These are phyloP conservation scores for Pangasius macronema DNA, from an alignment of 2,797 vertebrate genomes.

Conservation along the genomic window DNA sequence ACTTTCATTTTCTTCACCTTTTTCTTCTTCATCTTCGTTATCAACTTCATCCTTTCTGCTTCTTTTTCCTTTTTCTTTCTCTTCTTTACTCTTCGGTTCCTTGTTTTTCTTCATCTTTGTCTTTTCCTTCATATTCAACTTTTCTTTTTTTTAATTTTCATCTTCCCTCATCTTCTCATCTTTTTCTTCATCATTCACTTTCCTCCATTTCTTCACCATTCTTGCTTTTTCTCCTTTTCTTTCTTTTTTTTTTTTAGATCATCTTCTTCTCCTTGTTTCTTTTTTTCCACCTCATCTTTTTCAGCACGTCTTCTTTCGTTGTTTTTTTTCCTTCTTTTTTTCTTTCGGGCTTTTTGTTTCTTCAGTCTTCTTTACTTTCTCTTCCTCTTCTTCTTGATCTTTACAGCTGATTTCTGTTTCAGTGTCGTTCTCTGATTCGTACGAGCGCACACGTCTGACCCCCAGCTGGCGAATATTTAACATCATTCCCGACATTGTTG, in stretches of 20 bases:
- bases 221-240: not conserved
- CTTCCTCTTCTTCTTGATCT: not conserved
- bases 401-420: not conserved
- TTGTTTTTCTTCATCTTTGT: not conserved
- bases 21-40: no score
- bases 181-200: not conserved
- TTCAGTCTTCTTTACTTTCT: not conserved
- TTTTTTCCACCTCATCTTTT: not conserved
- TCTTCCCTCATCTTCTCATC: no score
- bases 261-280: not conserved
- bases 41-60: not conserved
- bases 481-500: not conserved
- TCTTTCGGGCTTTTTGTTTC: no score
- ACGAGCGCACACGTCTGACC: not conserved
- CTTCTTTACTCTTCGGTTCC: not conserved
- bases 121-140: not conserved
- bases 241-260: not conserved
- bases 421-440: not conserved
- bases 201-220: not conserved
- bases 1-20: not conserved
- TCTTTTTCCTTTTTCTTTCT: not conserved
- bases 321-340: no score
- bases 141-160: no score
- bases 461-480: not conserved
- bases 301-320: not conserved